Percentiles rank a stretch among this genome's conserved stretches.
phyloP scores from a whole-genome alignment of 2,888 invertebrate genomes.

The Tenthredo livida region DNA sequence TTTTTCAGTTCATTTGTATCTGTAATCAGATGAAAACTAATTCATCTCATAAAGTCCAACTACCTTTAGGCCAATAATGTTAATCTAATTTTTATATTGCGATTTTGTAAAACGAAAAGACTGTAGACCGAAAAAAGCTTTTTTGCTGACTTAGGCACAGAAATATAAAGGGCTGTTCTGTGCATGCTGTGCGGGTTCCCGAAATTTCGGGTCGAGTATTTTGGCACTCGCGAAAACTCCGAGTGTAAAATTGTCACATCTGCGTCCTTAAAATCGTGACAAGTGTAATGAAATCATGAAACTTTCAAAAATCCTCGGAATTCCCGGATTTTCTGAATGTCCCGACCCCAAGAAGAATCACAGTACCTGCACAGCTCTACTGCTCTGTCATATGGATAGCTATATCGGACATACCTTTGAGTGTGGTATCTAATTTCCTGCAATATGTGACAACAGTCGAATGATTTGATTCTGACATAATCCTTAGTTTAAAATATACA shows the following conservation, averaged over 20 bases:
- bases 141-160: neutral
- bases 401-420: neutral
- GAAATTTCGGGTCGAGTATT: neutral
- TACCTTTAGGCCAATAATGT: neutral
- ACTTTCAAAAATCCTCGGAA: neutral
- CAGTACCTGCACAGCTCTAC: neutral
- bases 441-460: neutral
- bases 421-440: neutral
- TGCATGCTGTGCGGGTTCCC: neutral
- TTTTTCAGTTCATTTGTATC: neutral
- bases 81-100: neutral
- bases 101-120: neutral
- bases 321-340: neutral
- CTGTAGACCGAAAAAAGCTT: neutral
- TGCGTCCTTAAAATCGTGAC: neutral
- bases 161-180: neutral
- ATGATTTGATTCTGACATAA: conserved; percentile 3
- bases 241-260: neutral
- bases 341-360: neutral
- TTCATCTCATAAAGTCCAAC: neutral
- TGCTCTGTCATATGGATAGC: neutral
- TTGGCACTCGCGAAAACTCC: neutral
- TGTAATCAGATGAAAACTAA: neutral
- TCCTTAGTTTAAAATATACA: neutral
- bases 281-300: neutral